Base-by-base conservation (phyloP, 2,888 invertebrate genomes). In the Eilema sororculum region DNA sequence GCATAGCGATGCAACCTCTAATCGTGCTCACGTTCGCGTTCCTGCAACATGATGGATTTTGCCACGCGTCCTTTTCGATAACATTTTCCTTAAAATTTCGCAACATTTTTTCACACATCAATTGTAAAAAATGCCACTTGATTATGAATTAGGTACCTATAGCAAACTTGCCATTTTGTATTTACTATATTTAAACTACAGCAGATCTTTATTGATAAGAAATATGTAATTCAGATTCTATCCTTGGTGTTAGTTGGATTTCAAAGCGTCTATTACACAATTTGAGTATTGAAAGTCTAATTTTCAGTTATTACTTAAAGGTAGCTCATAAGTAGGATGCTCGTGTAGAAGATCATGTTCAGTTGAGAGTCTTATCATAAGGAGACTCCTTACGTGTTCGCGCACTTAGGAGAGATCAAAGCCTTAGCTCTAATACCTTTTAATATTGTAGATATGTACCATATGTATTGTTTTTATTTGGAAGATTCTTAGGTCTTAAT, bases 1-100 rank as follows among this genome's bases (percentile, higher is more conserved):
- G 89, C 91, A 90, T 86, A 86, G 85, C 89, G 86, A 88, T 90
- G 89, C 91, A 87, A 83, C 87, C 86, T 87, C 87, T 88, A 88
- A 87, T 86, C 87, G 85, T 76, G 79, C 83, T 82, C 81, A 77
- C 82, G 81, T 79, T 82, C 81, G 76, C 82, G 81, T 79, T 84
- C 84, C 84, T 85, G 84, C 84, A 80, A 81, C 80, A 78, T 75
- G 78, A 80, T 76, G 76, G 73, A 77, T 84, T 78, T 73, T 78
- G 77, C 71, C 71, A 71, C 74, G 72, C 81, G 67, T 76, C 71
- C 75, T 73, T 75, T 70, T 67, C 72, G 71, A 75, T 78, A 73
- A 73, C 75, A 71, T 72, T 73, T 65, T 68, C 72, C 67, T 69
- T 68, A 72, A 71, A 52, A 72, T 72, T 79, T 75, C 57, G 71